A percentile compares a stretch with the other conserved stretches of the same genome.
phyloP scores from a whole-genome alignment of 2,113 vertebrate species.

The Dromiciops gliroides region DNA sequence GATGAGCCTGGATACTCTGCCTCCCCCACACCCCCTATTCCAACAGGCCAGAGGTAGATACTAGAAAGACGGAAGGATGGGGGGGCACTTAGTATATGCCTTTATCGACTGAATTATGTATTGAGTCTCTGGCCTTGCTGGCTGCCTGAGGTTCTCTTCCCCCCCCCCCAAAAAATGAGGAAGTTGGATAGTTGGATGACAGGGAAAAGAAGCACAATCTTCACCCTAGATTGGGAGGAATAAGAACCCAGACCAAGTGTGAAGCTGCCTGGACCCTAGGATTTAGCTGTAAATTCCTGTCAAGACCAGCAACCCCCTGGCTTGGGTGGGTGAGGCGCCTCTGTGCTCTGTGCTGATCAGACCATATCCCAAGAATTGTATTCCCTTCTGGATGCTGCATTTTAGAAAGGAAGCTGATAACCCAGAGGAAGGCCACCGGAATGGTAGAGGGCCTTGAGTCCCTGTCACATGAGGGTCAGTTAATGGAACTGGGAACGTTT shows the following conservation, averaged over 20 bases:
- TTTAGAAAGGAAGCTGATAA: neutral
- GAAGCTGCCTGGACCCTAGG: neutral
- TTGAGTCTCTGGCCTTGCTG: neutral
- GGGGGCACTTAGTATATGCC: neutral
- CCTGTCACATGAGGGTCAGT: neutral
- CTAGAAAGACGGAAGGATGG: too few species aligned
- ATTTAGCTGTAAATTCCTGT: neutral
- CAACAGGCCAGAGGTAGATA: too few species aligned
- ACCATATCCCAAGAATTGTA: neutral
- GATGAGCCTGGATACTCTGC: neutral
- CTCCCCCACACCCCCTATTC: neutral
- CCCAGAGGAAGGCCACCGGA: neutral
- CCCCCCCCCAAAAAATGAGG: too few species aligned
- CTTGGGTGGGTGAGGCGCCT: neutral
- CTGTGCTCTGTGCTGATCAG: neutral
- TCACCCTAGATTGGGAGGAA: neutral
- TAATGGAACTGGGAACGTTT: neutral
- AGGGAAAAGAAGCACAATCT: neutral
- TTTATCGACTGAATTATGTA: neutral
- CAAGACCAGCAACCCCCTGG: neutral
- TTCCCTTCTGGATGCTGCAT: neutral
- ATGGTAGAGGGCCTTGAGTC: neutral
- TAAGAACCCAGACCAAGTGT: neutral
- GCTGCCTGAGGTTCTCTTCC: neutral
- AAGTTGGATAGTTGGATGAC: too few species aligned